phyloP scores from a whole-genome alignment of 2,797 vertebrate genomes.

The Babyrousa celebensis region DNA sequence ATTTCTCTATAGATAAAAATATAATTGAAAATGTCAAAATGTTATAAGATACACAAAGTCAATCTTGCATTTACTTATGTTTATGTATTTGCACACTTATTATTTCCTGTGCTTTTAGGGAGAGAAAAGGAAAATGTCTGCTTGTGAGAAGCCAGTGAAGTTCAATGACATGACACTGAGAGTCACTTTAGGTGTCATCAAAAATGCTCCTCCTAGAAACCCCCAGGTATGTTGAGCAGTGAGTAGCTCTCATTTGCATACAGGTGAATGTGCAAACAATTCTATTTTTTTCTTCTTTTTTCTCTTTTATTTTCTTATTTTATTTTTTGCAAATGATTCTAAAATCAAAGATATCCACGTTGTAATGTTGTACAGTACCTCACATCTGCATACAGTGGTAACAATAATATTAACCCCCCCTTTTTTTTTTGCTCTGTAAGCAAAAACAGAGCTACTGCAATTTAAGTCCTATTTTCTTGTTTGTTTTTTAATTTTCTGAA shows the following conservation, averaged over 20 bases:
- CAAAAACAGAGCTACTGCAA: neutral
- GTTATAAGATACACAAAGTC: neutral
- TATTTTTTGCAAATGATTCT: neutral
- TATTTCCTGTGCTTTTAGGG: neutral
- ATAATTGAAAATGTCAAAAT: neutral
- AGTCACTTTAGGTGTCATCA: neutral
- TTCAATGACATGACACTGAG: neutral
- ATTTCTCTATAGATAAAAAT: constrained; percentile 37
- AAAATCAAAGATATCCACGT: neutral
- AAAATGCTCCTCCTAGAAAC: neutral
- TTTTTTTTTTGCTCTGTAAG: neutral
- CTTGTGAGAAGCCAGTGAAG: neutral
- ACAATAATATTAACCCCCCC: neutral
- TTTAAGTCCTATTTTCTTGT: neutral
- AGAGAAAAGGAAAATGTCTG: neutral
- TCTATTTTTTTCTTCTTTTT: too few relatives aligned
- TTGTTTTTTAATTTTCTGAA: neutral
- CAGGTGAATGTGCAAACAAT: neutral
- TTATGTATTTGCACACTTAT: neutral
- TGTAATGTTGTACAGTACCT: neutral
- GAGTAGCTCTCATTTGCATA: too few relatives aligned
- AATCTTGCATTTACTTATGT: neutral
- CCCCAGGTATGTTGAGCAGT: neutral
- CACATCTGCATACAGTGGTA: neutral
- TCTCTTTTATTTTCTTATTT: too few relatives aligned